phyloP scores from a whole-genome alignment of 2,888 invertebrate genomes.

The Bellardia pandia region DNA sequence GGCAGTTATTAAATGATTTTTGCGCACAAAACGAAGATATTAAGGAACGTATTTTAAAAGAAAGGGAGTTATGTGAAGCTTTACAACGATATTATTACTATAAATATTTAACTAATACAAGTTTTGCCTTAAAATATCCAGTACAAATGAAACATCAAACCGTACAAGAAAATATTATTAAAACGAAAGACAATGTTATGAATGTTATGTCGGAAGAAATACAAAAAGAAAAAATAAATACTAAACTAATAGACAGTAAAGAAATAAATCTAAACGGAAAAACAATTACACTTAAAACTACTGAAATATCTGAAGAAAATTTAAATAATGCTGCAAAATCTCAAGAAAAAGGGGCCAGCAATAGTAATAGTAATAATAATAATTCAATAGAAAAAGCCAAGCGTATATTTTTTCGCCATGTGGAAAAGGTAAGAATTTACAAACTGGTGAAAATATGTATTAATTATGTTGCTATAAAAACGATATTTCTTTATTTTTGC shows the following conservation, averaged over 20 bases:
- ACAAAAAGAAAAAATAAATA: neutral
- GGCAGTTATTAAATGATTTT: conserved; percentile 34
- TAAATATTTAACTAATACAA: conserved; percentile 30
- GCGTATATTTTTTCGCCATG: conserved; percentile 59
- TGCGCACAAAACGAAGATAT: conserved; percentile 17
- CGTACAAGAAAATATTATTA: neutral
- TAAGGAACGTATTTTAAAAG: conserved; percentile 25
- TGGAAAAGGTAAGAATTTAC: conserved; percentile 42
- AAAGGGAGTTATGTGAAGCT: conserved; percentile 22
- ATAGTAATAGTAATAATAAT: neutral
- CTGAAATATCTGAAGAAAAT: neutral
- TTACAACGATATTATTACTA: conserved; percentile 43
- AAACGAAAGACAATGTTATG: neutral
- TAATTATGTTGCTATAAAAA: neutral
- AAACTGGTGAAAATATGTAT: too few species aligned
- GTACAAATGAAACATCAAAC: neutral
- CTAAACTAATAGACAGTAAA: neutral
- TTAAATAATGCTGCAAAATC: neutral
- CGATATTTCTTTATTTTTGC: neutral
- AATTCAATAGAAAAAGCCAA: conserved; percentile 52
- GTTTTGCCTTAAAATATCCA: conserved; percentile 49
- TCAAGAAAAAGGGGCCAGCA: neutral
- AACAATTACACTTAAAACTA: neutral
- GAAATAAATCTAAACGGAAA: neutral
- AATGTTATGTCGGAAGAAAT: neutral